Evolutionary conservation across 2,113 vertebrate species (phyloP).

Genomic region (Amblyopsis rosae): DNA sequence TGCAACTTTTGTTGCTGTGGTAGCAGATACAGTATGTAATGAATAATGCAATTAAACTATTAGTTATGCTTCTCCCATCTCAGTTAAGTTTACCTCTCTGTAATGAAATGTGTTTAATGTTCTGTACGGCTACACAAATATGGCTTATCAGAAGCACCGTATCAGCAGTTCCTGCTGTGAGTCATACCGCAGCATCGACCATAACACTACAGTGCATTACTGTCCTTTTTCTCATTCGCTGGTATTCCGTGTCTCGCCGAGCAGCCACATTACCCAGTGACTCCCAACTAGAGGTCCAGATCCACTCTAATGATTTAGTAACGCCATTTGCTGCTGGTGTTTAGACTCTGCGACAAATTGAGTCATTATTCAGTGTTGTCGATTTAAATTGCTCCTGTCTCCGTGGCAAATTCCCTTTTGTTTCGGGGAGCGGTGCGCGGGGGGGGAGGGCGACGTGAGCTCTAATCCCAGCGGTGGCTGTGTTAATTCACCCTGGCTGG

Average conservation of each 20-base stretch:
- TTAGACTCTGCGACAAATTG: constrained; percentile 71
- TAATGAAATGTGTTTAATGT: no score
- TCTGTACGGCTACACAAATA: no score
- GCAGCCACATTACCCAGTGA: constrained; percentile 46
- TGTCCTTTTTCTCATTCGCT: constrained; percentile 1
- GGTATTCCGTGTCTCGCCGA: constrained; percentile 14
- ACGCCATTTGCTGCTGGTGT: constrained; percentile 70
- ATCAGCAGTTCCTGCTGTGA: no score
- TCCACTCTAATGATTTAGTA: constrained; percentile 69
- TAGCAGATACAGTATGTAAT: neutral
- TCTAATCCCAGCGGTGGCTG: constrained; percentile 68
- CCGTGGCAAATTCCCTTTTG: constrained; percentile 68
- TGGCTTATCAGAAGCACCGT: neutral
- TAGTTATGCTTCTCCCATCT: no score
- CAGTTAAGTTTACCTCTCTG: no score
- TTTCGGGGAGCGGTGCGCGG: constrained; percentile 65
- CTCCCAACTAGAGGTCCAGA: constrained; percentile 51
- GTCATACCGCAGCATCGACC: neutral
- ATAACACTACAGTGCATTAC: neutral
- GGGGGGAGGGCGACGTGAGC: constrained; percentile 28
- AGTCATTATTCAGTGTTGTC: constrained; percentile 74
- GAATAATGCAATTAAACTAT: neutral
- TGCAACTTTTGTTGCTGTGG: neutral
- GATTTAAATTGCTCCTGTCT: constrained; percentile 73
- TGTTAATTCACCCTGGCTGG: constrained; percentile 69